Base-by-base conservation (phyloP, 2,888 invertebrate genomes). In the Aphelenchoides bicaudatus region DNA sequence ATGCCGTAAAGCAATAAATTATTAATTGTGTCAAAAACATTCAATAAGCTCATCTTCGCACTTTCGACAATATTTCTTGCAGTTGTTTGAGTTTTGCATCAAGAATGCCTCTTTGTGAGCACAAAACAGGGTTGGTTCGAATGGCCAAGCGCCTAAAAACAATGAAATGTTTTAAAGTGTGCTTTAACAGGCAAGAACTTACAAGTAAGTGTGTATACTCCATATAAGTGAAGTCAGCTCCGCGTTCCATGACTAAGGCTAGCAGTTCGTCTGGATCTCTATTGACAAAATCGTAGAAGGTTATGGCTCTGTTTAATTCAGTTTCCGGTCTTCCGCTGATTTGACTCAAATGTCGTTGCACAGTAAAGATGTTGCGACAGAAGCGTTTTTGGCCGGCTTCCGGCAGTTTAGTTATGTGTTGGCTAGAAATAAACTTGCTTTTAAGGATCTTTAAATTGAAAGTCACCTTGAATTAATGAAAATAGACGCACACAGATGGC, bases 251-350 rank as follows among this genome's bases (percentile, higher is more conserved):
- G 27, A 78, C 63, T 4, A 69, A 59, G 10, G 68, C 65, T 23
- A 76, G 55, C 8, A 78, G 56, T 88, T 85, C 61, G 39, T 75
- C 73, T 1, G 72, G 70, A 28, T 70, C 70, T 21, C 87, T 85
- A 68, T 88, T 87, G 61, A 92, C 86, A 67, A 93, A 84, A 73
- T 91, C 89, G 77, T 89, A 89, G 82, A 90, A 93, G 68, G 87
- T 86, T 73, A 89, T 85, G 0, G 93, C 92, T 75, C 90, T 87
- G 81, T 92, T 91, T 71, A 94, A 83, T 19, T 89, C 88, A 13
- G 88, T 84, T 81, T 75, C 75, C 43, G 74, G 62, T 6, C 72
- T 58, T 82, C 87, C 86, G 1, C 89, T 89, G 58, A 90, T 88
- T 76, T 87, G 87, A 38, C 88, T 87, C n/a, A 90, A 80, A 3